Evolutionary conservation across 2,888 invertebrate genomes (phyloP).

Genomic region (Tethea ocularis): DNA sequence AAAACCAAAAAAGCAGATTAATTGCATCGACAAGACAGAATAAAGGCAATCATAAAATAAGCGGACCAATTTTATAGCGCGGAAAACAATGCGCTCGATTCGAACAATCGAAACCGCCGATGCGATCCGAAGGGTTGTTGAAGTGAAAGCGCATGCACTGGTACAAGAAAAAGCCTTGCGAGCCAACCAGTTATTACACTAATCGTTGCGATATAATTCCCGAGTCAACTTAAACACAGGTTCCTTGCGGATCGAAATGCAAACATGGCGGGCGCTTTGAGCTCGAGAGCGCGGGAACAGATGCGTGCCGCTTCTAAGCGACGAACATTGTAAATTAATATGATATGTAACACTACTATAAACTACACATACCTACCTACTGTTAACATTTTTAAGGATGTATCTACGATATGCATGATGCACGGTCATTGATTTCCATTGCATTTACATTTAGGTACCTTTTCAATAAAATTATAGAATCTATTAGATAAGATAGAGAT

Average conservation of each 20-base stretch:
- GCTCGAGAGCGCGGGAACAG: slow-evolving; percentile 66
- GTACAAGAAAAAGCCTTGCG: slow-evolving; percentile 74
- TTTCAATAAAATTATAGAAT: no score
- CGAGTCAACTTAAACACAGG: slow-evolving; percentile 84
- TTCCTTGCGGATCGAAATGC: slow-evolving; percentile 82
- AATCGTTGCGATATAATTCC: slow-evolving; percentile 84
- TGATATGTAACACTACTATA: slow-evolving; percentile 8
- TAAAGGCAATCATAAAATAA: slow-evolving; percentile 64
- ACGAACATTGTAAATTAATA: slow-evolving; percentile 15
- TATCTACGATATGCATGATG: neutral
- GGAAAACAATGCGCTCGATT: slow-evolving; percentile 73
- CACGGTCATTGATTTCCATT: neutral
- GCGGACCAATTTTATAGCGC: slow-evolving; percentile 65
- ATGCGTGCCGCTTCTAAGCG: slow-evolving; percentile 34
- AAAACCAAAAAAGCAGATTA: slow-evolving; percentile 47
- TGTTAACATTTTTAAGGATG: neutral
- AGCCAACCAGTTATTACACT: slow-evolving; percentile 83
- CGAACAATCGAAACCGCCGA: slow-evolving; percentile 68
- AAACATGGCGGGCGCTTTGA: slow-evolving; percentile 84
- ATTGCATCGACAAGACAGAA: slow-evolving; percentile 51
- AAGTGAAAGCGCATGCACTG: slow-evolving; percentile 69
- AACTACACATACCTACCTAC: no score
- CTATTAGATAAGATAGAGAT: no score
- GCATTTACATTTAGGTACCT: neutral
- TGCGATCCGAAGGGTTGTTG: slow-evolving; percentile 64